Conservation (phyloP, 2,113 vertebrate genomes). For the Microcebus griseorufus region DNA sequence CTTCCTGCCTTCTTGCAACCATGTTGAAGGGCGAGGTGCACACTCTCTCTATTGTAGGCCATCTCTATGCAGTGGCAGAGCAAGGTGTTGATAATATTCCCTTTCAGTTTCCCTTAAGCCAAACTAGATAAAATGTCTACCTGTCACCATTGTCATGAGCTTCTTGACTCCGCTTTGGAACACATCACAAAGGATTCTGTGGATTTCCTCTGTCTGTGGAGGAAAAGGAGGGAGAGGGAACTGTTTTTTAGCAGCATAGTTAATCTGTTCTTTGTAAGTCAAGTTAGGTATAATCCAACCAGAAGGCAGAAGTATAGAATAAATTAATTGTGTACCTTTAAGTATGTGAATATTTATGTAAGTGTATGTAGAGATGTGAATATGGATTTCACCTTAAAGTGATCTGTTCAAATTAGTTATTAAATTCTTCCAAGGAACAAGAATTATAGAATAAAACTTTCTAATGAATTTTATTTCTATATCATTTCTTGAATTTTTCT, state of each 20-base stretch:
- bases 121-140: neutral
- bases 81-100: neutral
- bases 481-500: conserved; percentile 43
- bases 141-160: neutral
- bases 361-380: neutral
- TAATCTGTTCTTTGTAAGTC: neutral
- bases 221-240: no score
- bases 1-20: neutral
- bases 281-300: neutral
- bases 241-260: neutral
- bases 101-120: neutral
- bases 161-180: neutral
- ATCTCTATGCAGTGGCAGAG: neutral
- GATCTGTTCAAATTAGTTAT: conserved; percentile 20
- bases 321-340: neutral
- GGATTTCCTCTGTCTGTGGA: neutral
- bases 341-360: neutral
- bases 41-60: neutral
- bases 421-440: conserved; percentile 13
- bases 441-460: conserved; percentile 33
- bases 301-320: conserved; percentile 35
- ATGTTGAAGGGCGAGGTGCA: neutral
- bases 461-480: neutral
- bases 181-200: neutral
- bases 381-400: conserved; percentile 37